Percentiles rank a stretch among this genome's conserved stretches.
Conservation (phyloP, 2,888 invertebrate species). For the Andrena minutula region DNA sequence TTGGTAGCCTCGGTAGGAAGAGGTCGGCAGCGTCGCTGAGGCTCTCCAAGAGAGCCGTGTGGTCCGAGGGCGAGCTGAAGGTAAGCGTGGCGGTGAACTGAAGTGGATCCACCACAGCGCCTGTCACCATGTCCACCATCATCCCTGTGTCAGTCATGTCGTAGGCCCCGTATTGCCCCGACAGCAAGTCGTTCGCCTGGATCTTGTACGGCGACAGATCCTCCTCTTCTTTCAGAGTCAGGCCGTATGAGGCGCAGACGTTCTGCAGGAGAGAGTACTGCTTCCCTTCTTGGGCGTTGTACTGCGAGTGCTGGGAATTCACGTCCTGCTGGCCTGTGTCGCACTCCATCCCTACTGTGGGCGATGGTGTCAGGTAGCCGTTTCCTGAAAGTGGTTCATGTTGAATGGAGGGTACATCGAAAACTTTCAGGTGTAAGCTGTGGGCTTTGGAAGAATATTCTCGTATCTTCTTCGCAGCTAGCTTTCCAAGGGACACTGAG, state of each 20-base stretch:
- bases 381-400: slow-evolving; percentile 83
- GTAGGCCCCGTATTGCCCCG: slow-evolving; percentile 88
- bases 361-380: slow-evolving; percentile 89
- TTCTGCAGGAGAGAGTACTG: slow-evolving; percentile 93
- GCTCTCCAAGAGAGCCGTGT: slow-evolving; percentile 90
- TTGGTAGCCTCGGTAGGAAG: slow-evolving; percentile 90
- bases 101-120: slow-evolving; percentile 91
- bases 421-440: too few relatives aligned
- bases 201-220: slow-evolving; percentile 91
- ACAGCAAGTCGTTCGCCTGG: slow-evolving; percentile 88
- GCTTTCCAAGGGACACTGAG: too few relatives aligned
- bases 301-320: slow-evolving; percentile 82
- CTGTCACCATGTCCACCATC: slow-evolving; percentile 93
- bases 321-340: slow-evolving; percentile 89
- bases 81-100: slow-evolving; percentile 94
- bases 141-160: slow-evolving; percentile 90
- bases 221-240: slow-evolving; percentile 92
- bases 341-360: slow-evolving; percentile 91
- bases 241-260: slow-evolving; percentile 91
- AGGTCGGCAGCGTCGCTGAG: slow-evolving; percentile 93
- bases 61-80: slow-evolving; percentile 92
- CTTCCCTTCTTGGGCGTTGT: slow-evolving; percentile 86
- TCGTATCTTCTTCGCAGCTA: too few relatives aligned
- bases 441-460: too few relatives aligned
- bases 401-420: not conserved